These are phyloP conservation scores for Hirundichthys speculiger DNA, from an alignment of 2,113 vertebrate genomes.

Conservation along the genomic window DNA sequence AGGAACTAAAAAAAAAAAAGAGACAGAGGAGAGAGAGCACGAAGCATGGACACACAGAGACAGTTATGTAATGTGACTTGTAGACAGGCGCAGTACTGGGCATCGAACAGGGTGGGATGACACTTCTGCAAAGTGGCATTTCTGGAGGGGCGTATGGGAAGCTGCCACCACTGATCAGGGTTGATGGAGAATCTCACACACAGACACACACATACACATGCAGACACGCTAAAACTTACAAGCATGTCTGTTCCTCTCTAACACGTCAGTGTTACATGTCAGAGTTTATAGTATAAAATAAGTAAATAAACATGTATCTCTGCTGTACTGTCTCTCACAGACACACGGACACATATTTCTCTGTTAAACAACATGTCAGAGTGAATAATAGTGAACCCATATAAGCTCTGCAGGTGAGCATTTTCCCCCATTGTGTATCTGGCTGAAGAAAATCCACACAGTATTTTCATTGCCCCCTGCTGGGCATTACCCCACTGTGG, in stretches of 20 bases:
- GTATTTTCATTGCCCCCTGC: constrained; percentile 61
- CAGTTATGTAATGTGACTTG: constrained; percentile 59
- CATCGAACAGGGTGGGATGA: constrained; percentile 48
- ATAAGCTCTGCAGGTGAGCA: neutral
- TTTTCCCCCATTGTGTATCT: neutral
- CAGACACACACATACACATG: constrained; percentile 7
- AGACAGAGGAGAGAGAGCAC: too few species aligned
- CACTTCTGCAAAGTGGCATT: constrained; percentile 54
- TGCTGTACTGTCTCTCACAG: neutral
- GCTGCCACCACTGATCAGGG: constrained; percentile 61
- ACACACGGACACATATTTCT: constrained; percentile 2
- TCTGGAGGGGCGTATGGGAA: constrained; percentile 47
- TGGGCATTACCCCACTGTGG: constrained; percentile 36
- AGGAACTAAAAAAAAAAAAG: neutral
- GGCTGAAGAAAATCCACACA: neutral
- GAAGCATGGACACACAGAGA: constrained; percentile 9
- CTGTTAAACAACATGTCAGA: neutral
- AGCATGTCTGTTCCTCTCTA: constrained; percentile 14
- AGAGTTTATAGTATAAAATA: constrained; percentile 1
- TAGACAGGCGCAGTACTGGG: constrained; percentile 34
- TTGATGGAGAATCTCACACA: constrained; percentile 5
- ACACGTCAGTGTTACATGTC: neutral
- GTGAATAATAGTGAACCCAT: neutral
- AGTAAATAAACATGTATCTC: neutral
- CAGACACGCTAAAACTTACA: constrained; percentile 17